Evolutionary conservation across 2,797 vertebrate genomes (phyloP), one percentile per base, ranked within the genome.

Genomic region (Lateolabrax maculatus): DNA sequence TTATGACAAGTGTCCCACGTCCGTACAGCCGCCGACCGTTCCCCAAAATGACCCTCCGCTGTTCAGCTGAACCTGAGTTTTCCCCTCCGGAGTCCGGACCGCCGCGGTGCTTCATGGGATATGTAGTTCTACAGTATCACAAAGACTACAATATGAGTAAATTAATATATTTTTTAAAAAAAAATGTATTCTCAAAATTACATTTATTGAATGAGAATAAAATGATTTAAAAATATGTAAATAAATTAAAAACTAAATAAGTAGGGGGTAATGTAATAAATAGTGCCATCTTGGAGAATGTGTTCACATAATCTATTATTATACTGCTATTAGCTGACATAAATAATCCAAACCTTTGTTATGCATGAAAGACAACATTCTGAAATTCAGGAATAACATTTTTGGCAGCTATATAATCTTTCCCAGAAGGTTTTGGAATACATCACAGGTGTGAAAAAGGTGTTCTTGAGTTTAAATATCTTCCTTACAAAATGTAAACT

Each of bases 101-200:
- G 13, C 60, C 65, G 75, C 62, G 29, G 23, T 73, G 87, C 66
- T 27, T 75, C 23, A 23, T 82, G 90, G 89, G 86, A 88, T 9
- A 44, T 63, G 76, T 25, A 78, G 84, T 88, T 67, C 18, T 53
- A n/a, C 5, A 23, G 9, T 6, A 0, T 8, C 2, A 23, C 13
- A 25, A 12, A 10, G 0, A 34, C 44, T 3, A 52, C 7, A 18
- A 39, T 6, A 39, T 8, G 41, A 19, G 12, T 23, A 19, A 19
- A 44, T 34, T 2, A 37, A n/a, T 3, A 57, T 16, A 12, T 12
- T 41, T 19, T 19, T 18, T 37, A 41, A 29, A 31, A 44, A 29
- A 29, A 44, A 11, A n/a, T n/a, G n/a, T n/a, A n/a, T n/a, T n/a
- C n/a, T n/a, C n/a, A 34, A 34, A 34, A 34, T 34, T 2, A 6